These are phyloP conservation scores for Calephelis virginiensis DNA, from an alignment of 1,140 invertebrate genomes.

Conservation along the genomic window DNA sequence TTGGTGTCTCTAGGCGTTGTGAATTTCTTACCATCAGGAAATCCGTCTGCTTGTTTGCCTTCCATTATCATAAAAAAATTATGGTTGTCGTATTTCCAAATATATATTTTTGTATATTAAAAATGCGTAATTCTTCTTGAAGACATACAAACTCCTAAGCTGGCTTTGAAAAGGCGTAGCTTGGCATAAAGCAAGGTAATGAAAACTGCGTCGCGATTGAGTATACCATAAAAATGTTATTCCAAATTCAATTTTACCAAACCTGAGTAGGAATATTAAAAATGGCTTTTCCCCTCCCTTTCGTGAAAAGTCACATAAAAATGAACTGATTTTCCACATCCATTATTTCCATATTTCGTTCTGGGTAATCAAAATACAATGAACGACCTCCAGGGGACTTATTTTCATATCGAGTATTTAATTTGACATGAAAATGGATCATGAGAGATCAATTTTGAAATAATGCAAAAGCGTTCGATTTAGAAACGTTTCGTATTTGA, in stretches of 20 bases:
- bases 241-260: background rate
- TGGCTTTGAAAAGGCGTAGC: no score
- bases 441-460: conserved; percentile 2
- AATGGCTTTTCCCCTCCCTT: background rate
- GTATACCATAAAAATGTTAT: background rate
- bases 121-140: no score
- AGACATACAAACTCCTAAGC: no score
- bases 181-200: no score
- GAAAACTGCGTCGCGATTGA: background rate
- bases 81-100: no score
- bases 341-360: conserved; percentile 16
- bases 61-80: no score
- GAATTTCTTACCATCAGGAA: no score
- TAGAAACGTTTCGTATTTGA: background rate
- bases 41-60: no score
- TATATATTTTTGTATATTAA: no score
- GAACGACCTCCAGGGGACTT: conserved; percentile 5
- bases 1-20: no score
- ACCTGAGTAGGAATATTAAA: background rate
- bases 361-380: conserved; percentile 15
- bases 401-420: conserved; percentile 15
- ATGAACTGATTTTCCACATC: conserved; percentile 14
- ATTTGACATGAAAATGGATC: conserved; percentile 11
- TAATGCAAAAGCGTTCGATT: background rate
- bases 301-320: conserved; percentile 1